Conservation (phyloP, 2,797 vertebrate species). For the Cetoscarus ocellatus region DNA sequence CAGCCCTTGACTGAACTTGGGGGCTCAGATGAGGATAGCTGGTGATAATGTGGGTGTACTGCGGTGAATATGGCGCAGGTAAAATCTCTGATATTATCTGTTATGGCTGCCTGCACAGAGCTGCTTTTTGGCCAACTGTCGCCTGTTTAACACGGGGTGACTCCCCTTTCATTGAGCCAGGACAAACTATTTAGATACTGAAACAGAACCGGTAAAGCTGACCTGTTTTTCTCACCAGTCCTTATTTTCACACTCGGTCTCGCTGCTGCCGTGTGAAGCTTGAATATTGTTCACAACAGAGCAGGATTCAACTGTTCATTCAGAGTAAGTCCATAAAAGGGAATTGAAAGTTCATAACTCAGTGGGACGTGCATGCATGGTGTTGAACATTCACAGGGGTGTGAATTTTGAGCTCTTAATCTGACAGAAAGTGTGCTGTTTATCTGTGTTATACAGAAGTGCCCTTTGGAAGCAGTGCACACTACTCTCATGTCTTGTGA, state of each 20-base stretch:
- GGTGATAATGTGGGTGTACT: rapidly evolving
- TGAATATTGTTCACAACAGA: not conserved
- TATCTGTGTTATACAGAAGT: not conserved
- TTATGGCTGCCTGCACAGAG: not conserved
- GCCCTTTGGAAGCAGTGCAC: not conserved
- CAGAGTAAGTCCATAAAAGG: not conserved
- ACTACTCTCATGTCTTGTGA: constrained; percentile 5
- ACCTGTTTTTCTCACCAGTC: too few species aligned
- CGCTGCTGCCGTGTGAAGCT: too few species aligned
- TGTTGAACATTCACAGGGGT: not conserved
- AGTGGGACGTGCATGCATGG: not conserved
- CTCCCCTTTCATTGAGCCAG: constrained; percentile 20
- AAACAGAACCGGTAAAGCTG: not conserved
- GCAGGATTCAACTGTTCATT: too few species aligned
- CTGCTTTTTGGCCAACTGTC: not conserved
- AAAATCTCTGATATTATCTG: not conserved
- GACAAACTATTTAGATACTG: not conserved
- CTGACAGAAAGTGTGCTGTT: not conserved
- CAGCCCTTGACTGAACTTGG: constrained; percentile 76
- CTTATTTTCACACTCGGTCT: too few species aligned
- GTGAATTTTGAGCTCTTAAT: not conserved
- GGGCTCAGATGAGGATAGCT: constrained; percentile 6
- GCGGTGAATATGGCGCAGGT: constrained; percentile 4
- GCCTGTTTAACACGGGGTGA: constrained; percentile 2
- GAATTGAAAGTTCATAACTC: constrained; percentile 26